Evolutionary conservation across 1,140 invertebrate species (phyloP).

Genomic region (Drosophila gunungcola): DNA sequence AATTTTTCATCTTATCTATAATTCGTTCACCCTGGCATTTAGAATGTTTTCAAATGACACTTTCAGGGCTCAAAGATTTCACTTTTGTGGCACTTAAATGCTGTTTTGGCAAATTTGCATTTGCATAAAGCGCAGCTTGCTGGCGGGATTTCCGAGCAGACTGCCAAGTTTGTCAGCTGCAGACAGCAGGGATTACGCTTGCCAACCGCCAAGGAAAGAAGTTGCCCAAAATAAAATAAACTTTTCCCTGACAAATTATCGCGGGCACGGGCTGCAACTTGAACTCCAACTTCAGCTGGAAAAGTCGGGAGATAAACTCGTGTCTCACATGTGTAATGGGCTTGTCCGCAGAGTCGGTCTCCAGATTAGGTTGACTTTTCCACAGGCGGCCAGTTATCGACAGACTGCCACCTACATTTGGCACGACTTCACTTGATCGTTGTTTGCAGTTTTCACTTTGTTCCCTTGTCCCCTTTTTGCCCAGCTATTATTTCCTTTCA

Average conservation of each 20-base stretch:
- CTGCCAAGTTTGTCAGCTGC: conserved; percentile 40
- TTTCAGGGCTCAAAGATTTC: conserved; percentile 33
- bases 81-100: conserved; percentile 48
- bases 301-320: conserved; percentile 40
- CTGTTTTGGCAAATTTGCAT: conserved; percentile 58
- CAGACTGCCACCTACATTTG: conserved; percentile 40
- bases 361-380: conserved; percentile 42
- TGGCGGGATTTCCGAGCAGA: conserved; percentile 38
- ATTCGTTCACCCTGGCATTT: conserved; percentile 33
- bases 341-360: conserved; percentile 14
- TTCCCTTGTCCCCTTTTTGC: background rate
- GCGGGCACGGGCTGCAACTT: background rate
- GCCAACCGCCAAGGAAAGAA: conserved; percentile 1
- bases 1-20: background rate
- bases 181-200: conserved; percentile 36
- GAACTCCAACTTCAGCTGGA: conserved; percentile 6
- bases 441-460: conserved; percentile 27
- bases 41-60: conserved; percentile 44
- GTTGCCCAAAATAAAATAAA: conserved; percentile 13
- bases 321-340: conserved; percentile 57
- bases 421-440: conserved; percentile 44
- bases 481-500: conserved; percentile 28
- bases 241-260: conserved; percentile 46
- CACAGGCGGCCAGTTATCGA: conserved; percentile 31
- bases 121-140: conserved; percentile 58